Percentiles rank a stretch among this genome's conserved stretches.
phyloP scores from a whole-genome alignment of 2,888 invertebrate genomes.

The Cepaea hortensis region DNA sequence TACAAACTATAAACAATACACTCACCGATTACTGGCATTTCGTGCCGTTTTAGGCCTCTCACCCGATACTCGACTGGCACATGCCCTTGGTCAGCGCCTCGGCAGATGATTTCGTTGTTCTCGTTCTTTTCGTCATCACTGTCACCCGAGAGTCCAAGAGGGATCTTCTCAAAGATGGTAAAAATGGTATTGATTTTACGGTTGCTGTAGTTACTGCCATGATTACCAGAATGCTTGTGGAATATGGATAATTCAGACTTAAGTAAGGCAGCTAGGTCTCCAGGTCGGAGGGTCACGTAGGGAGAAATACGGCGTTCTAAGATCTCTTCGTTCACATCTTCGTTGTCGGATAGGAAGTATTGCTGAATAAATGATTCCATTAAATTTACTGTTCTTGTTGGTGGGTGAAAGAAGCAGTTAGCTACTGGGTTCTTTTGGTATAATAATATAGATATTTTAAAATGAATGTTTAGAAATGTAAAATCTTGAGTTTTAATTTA shows the following conservation, averaged over 20 bases:
- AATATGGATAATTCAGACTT: constrained; percentile 1
- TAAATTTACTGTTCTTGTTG: constrained; percentile 12
- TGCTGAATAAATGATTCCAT: constrained; percentile 47
- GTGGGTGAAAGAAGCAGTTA: background rate
- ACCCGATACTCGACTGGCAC: constrained; percentile 50
- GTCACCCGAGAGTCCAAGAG: constrained; percentile 10
- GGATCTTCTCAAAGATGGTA: constrained; percentile 26
- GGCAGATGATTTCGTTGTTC: constrained; percentile 38
- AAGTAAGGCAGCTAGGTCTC: constrained; percentile 47
- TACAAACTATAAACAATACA: background rate
- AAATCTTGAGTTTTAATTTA: no score
- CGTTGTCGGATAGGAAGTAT: constrained; percentile 29
- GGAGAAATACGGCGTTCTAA: constrained; percentile 50
- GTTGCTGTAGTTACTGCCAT: constrained; percentile 1
- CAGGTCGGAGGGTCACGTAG: constrained; percentile 51
- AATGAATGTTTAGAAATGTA: no score
- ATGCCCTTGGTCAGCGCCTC: constrained; percentile 48
- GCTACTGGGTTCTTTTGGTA: background rate
- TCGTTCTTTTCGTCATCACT: constrained; percentile 38
- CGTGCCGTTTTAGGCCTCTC: constrained; percentile 46
- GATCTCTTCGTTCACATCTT: constrained; percentile 37
- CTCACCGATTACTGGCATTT: constrained; percentile 51
- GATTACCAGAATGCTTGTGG: background rate
- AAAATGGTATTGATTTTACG: constrained; percentile 11
- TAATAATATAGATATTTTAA: no score